Conservation (phyloP, 2,113 vertebrate species). For the Micronycteris hirsuta region DNA sequence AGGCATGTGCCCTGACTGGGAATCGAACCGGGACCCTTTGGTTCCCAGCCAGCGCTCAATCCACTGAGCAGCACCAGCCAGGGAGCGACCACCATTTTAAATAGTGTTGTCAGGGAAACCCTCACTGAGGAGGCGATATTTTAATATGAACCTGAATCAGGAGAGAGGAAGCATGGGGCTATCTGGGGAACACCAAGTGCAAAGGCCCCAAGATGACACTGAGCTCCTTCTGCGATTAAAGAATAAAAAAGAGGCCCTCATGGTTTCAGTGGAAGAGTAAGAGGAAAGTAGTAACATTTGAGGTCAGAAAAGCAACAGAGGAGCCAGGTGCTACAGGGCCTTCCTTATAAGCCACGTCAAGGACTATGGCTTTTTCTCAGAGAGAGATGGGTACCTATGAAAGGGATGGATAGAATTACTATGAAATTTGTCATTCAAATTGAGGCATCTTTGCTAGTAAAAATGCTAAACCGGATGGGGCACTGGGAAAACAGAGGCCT, state of each 20-base stretch:
- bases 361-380: not conserved
- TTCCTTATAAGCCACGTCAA: not conserved
- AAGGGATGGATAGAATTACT: not conserved
- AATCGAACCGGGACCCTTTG: no score
- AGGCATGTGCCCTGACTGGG: no score
- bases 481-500: not conserved
- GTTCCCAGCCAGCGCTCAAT: no score
- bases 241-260: not conserved
- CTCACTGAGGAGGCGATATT: not conserved
- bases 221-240: not conserved
- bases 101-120: not conserved
- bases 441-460: not conserved
- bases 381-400: not conserved
- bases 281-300: not conserved
- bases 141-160: not conserved
- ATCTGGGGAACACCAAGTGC: not conserved
- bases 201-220: not conserved
- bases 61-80: no score
- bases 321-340: not conserved
- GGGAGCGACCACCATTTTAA: not conserved
- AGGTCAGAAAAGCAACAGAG: not conserved
- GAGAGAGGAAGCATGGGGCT: not conserved
- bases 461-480: not conserved
- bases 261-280: not conserved
- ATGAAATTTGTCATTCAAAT: not conserved